Conservation (phyloP, 2,113 vertebrate genomes). For the Phasianus colchicus region DNA sequence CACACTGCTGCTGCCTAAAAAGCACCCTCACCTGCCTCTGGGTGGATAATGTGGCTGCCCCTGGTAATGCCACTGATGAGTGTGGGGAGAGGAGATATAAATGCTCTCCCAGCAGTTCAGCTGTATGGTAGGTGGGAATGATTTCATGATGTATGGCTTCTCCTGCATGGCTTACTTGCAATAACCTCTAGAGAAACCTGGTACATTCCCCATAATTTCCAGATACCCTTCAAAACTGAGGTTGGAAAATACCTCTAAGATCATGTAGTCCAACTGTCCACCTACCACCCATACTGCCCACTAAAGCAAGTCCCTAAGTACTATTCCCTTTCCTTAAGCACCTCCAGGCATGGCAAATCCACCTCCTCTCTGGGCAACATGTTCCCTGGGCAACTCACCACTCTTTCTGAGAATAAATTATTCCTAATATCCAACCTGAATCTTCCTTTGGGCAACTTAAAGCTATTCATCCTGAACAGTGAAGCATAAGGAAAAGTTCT, state of each 20-base stretch:
- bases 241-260: too few relatives aligned
- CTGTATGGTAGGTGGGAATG: neutral
- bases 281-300: too few relatives aligned
- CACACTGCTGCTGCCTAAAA: neutral
- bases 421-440: too few relatives aligned
- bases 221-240: neutral
- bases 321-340: too few relatives aligned
- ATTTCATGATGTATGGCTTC: rapidly evolving
- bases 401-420: too few relatives aligned
- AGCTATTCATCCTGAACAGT: too few relatives aligned
- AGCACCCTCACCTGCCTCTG: neutral
- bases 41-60: neutral
- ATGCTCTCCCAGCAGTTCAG: rapidly evolving
- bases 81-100: neutral
- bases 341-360: too few relatives aligned
- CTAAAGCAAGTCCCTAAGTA: too few relatives aligned
- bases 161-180: rapidly evolving
- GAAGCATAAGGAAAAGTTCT: neutral
- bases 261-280: too few relatives aligned
- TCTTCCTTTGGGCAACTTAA: too few relatives aligned
- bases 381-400: too few relatives aligned
- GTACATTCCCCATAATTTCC: neutral
- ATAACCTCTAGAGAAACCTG: rapidly evolving
- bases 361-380: too few relatives aligned
- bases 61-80: neutral